phyloP scores from a whole-genome alignment of 2,113 vertebrate species.

The Oryzias javanicus region DNA sequence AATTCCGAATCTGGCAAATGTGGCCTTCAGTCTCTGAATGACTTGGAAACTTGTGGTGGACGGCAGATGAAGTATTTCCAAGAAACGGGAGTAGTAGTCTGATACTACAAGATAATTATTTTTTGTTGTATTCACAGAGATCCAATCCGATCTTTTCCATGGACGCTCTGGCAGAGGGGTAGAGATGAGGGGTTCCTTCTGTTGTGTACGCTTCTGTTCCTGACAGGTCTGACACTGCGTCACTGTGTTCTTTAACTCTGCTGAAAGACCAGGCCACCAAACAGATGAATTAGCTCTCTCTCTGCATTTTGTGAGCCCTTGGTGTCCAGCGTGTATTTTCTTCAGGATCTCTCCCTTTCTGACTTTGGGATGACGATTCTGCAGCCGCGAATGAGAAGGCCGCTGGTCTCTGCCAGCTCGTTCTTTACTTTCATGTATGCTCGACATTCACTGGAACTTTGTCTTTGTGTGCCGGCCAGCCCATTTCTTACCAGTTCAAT shows the following conservation, averaged over 20 bases:
- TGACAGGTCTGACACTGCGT: not conserved
- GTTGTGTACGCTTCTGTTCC: not conserved
- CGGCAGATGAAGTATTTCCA: not conserved
- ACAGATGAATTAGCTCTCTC: not conserved
- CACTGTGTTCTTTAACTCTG: not conserved
- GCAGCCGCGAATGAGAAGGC: not conserved
- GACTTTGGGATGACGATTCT: not conserved
- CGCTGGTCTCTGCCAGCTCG: not conserved
- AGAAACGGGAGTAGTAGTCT: not conserved
- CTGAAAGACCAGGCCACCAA: not conserved
- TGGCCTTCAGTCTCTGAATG: not conserved
- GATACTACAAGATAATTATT: not conserved
- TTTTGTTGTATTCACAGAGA: not conserved
- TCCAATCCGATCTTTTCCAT: conserved; percentile 1
- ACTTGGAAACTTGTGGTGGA: not conserved
- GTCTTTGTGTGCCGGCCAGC: no score
- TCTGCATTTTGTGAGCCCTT: not conserved
- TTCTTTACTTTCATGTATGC: no score
- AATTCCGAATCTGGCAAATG: not conserved
- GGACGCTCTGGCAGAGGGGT: not conserved
- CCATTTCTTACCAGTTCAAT: no score
- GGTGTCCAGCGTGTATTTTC: not conserved
- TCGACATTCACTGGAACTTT: no score
- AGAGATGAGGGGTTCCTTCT: not conserved
- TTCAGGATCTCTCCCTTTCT: not conserved